Base-by-base conservation (phyloP, 1,140 invertebrate species). In the Cydia pomonella region DNA sequence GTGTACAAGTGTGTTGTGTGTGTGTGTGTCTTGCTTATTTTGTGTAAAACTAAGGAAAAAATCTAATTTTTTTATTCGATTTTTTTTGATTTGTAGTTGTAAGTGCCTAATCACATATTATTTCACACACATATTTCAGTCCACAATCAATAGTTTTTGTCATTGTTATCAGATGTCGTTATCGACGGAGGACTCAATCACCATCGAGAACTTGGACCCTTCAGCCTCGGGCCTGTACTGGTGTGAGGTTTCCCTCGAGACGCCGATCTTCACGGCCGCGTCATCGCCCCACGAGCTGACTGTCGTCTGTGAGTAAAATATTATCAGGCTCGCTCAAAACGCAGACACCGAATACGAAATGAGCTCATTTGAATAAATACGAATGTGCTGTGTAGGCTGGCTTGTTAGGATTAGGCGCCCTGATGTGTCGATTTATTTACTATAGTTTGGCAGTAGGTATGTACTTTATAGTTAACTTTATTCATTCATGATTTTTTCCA, bases 221-320 rank as follows among this genome's bases (percentile, higher is more conserved):
- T 94, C 95, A 71, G 95, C 96, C 59, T 94, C 95, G 3, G 96
- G 96, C 41, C 87, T 94, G 69, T 97, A 97, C 89, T 95, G 94
- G 79, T 97, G 96, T 85, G 95, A 96, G 80, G 96, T 97, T 13
- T 96, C 96, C 59, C 95, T 95, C 79, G 95, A 96, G 85, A 95
- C 95, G 25, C 96, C 96, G 62, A 96, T 97, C 83, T 97, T 95
- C 85, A 96, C 95, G 69, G 95, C 96, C 80, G 94, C 95, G 74
- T 97, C 96, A 2, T 94, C 95, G 27, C 93, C 94, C 27, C 95
- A 95, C 79, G 94, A 95, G 76, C 93, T 97, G 72, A 95, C 95
- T 82, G 95, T 97, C 73, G 96, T 97, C 89, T 95, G 96, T 97
- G 89, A 93, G 95, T 94, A 38, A 76, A 78, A 72, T 73, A 78